Evolutionary conservation across 2,113 vertebrate species (phyloP).

Genomic region (Nansenia antarctica): DNA sequence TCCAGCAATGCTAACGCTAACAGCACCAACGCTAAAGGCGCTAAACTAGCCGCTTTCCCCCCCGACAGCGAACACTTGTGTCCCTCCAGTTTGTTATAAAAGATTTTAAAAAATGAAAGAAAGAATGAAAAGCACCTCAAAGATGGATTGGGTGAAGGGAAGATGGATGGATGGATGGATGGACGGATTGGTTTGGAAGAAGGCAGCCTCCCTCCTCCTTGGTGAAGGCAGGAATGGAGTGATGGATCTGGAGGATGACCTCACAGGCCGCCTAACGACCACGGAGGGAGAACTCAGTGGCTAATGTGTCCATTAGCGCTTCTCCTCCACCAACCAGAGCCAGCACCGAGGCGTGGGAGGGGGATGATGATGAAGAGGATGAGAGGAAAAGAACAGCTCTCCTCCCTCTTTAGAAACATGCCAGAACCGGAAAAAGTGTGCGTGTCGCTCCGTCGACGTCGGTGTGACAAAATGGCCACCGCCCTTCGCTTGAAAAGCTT

Average conservation of each 20-base stretch:
- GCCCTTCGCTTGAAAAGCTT: no score
- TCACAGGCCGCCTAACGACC: slow-evolving; percentile 67
- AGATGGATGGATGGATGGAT: slow-evolving; percentile 11
- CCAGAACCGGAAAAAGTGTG: no score
- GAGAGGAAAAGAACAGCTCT: slow-evolving; percentile 23
- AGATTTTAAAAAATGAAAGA: no score
- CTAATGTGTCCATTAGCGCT: slow-evolving; percentile 71
- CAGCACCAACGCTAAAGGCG: neutral
- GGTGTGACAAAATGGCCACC: neutral
- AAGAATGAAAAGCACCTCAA: neutral
- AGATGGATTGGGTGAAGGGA: neutral
- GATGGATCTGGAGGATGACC: slow-evolving; percentile 74
- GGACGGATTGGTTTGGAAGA: slow-evolving; percentile 8
- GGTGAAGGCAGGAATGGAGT: slow-evolving; percentile 56
- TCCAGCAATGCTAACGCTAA: neutral
- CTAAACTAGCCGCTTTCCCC: neutral
- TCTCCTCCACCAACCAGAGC: slow-evolving; percentile 17
- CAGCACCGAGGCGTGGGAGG: slow-evolving; percentile 32
- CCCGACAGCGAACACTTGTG: no score
- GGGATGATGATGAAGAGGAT: slow-evolving; percentile 14
- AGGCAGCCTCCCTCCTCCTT: slow-evolving; percentile 10
- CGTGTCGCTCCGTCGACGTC: no score
- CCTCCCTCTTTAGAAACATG: no score
- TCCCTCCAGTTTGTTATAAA: no score
- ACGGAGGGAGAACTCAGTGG: slow-evolving; percentile 52